Conservation (phyloP, 1,140 invertebrate species). For the Dufourea novaeangliae region DNA sequence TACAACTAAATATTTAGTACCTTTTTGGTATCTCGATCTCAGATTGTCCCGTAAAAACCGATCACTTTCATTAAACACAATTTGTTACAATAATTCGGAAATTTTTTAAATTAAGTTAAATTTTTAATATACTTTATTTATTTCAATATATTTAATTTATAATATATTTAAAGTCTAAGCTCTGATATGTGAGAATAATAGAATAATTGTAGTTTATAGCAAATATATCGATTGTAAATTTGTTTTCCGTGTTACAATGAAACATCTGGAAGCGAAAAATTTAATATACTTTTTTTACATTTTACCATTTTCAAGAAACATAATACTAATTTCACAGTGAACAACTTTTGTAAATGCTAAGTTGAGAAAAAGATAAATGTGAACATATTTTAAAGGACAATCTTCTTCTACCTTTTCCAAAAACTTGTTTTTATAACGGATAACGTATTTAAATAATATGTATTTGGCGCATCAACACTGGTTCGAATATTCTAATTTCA, state of each 20-base stretch:
- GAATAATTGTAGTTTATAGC: too few relatives aligned
- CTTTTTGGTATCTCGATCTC: slow-evolving; percentile 6
- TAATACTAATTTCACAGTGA: neutral
- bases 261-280: neutral
- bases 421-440: neutral
- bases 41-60: neutral
- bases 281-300: neutral
- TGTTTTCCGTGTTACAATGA: too few relatives aligned
- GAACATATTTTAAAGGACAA: neutral
- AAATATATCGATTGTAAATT: too few relatives aligned
- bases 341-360: neutral
- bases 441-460: neutral
- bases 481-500: neutral
- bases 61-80: neutral
- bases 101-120: neutral
- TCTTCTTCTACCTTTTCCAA: neutral
- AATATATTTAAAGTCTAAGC: too few relatives aligned
- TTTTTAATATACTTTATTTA: too few relatives aligned
- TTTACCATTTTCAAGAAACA: neutral
- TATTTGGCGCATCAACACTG: slow-evolving; percentile 23
- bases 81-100: neutral
- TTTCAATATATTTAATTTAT: too few relatives aligned
- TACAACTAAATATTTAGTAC: slow-evolving; percentile 7
- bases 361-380: too few relatives aligned
- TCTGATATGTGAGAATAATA: too few relatives aligned